Conservation (phyloP, 1,140 invertebrate species). For the Homalodisca vitripennis region DNA sequence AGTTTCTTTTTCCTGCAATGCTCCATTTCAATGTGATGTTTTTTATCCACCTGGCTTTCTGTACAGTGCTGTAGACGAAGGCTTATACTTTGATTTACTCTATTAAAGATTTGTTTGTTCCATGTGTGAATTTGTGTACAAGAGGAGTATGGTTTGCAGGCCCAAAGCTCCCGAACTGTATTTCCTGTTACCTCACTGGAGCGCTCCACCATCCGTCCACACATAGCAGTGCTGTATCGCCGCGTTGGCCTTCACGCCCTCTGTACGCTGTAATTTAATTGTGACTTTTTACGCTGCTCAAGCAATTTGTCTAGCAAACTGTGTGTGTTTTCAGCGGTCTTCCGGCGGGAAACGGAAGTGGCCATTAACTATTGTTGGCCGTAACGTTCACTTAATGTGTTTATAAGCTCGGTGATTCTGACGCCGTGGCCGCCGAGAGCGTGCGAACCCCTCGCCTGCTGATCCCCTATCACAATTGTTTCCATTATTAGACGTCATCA, state of each 20-base stretch:
- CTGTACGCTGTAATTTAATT: constrained; percentile 30
- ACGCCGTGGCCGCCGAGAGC: background rate
- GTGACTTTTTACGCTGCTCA: constrained; percentile 29
- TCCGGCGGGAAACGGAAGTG: constrained; percentile 33
- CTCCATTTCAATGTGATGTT: no score
- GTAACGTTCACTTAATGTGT: constrained; percentile 23
- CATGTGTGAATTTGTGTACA: no score
- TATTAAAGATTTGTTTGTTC: no score
- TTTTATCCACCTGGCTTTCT: no score
- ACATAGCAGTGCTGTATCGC: background rate
- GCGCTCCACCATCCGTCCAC: constrained; percentile 24
- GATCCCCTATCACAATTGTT: background rate
- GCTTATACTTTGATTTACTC: no score
- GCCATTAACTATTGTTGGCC: constrained; percentile 21
- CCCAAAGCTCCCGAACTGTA: no score
- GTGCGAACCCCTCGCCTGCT: background rate
- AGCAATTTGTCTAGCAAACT: constrained; percentile 29
- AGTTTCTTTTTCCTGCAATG: no score
- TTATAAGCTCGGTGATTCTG: constrained; percentile 6
- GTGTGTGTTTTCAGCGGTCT: constrained; percentile 28
- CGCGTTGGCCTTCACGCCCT: background rate
- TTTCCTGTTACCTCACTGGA: no score
- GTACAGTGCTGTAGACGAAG: no score
- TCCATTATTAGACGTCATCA: background rate
- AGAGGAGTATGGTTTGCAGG: no score